phyloP scores from a whole-genome alignment of 2,888 invertebrate genomes.

The Tuberolachnus salignus region DNA sequence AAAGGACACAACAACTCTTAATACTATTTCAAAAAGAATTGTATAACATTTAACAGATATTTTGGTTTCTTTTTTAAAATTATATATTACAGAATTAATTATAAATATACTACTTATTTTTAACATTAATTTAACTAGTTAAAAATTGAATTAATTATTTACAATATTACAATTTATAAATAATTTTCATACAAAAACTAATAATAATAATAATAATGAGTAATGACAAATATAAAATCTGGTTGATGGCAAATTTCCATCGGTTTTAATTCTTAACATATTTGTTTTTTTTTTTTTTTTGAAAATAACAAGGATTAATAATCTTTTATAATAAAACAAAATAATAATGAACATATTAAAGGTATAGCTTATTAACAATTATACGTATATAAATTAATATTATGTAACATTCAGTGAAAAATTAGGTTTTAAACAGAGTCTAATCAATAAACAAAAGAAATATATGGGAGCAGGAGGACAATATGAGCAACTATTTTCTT shows the following conservation, averaged over 20 bases:
- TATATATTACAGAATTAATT: constrained; percentile 41
- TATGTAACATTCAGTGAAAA: constrained; percentile 28
- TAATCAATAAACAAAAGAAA: constrained; percentile 35
- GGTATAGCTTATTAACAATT: constrained; percentile 24
- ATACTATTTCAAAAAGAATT: constrained; percentile 43
- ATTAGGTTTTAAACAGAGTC: constrained; percentile 9
- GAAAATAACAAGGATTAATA: constrained; percentile 43
- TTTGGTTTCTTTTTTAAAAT: constrained; percentile 26
- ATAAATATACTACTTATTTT: constrained; percentile 45
- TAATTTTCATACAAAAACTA: constrained; percentile 39
- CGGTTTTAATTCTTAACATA: constrained; percentile 27
- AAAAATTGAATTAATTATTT: constrained; percentile 47
- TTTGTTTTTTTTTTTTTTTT: neutral
- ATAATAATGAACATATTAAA: constrained; percentile 32
- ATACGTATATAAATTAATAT: constrained; percentile 21
- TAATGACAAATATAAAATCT: constrained; percentile 51
- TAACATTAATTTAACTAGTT: constrained; percentile 53
- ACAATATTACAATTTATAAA: constrained; percentile 37
- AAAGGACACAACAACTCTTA: constrained; percentile 52
- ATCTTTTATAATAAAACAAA: constrained; percentile 43
- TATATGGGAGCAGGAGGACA: constrained; percentile 36
- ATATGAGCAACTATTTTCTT: constrained; percentile 54
- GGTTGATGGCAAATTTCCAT: constrained; percentile 10
- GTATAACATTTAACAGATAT: constrained; percentile 46
- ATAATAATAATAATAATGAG: constrained; percentile 16